Conservation (phyloP, 2,113 vertebrate species). For the Cynopterus brachyotis region DNA sequence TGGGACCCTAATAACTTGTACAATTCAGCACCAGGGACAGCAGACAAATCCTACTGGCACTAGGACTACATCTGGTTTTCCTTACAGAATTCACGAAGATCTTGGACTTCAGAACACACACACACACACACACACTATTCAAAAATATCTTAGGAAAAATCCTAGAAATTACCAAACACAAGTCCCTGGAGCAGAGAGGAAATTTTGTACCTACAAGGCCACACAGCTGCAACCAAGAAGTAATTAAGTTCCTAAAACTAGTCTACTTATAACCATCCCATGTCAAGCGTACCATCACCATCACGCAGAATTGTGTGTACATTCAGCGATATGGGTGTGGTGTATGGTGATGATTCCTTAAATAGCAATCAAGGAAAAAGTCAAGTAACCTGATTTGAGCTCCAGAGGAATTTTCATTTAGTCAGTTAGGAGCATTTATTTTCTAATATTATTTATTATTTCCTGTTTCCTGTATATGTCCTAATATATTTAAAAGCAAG, state of each 20-base stretch:
- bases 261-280: neutral
- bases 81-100: neutral
- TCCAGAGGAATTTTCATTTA: neutral
- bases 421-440: neutral
- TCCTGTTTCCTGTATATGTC: neutral
- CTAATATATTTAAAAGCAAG: neutral
- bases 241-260: neutral
- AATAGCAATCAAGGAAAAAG: neutral
- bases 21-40: slow-evolving; percentile 64
- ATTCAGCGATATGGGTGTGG: neutral
- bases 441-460: neutral
- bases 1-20: neutral
- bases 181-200: neutral
- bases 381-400: neutral
- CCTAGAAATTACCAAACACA: neutral
- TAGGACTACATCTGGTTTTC: neutral
- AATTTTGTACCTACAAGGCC: neutral
- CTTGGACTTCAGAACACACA: neutral
- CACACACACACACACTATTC: neutral
- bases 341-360: neutral
- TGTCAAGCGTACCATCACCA: neutral
- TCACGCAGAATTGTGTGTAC: neutral
- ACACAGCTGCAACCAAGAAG: neutral
- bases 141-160: neutral
- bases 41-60: neutral